These are phyloP conservation scores for Abrostola triplasia DNA, from an alignment of 2,888 invertebrate genomes.

Conservation along the genomic window DNA sequence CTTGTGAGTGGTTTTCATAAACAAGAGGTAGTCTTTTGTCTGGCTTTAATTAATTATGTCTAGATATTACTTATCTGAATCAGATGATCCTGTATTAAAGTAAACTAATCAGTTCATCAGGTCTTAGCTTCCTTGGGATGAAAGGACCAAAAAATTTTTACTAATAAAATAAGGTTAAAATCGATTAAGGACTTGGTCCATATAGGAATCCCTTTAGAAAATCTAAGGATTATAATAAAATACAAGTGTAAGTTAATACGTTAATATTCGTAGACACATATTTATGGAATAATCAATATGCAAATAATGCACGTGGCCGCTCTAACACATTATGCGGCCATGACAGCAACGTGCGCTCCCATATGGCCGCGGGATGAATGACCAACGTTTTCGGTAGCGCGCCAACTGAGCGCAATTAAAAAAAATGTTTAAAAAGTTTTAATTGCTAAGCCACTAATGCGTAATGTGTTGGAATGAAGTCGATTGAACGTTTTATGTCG, in stretches of 20 bases:
- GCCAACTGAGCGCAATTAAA: slow-evolving; percentile 71
- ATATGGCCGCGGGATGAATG: slow-evolving; percentile 85
- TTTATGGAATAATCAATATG: slow-evolving; percentile 51
- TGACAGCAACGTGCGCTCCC: slow-evolving; percentile 73
- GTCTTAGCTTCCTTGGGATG: too few relatives aligned
- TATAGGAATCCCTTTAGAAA: too few relatives aligned
- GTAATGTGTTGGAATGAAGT: slow-evolving; percentile 24
- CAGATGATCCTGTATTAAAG: too few relatives aligned
- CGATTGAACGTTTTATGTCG: slow-evolving; percentile 7
- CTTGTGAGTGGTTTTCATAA: too few relatives aligned
- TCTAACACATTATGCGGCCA: slow-evolving; percentile 62
- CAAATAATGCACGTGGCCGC: slow-evolving; percentile 76
- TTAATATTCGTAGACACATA: slow-evolving; percentile 40
- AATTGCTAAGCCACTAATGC: slow-evolving; percentile 30
- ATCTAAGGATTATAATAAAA: too few relatives aligned
- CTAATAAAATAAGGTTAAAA: too few relatives aligned
- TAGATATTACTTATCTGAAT: too few relatives aligned
- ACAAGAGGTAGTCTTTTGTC: too few relatives aligned
- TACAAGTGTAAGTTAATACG: slow-evolving; percentile 1
- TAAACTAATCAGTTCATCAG: too few relatives aligned
- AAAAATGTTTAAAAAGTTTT: slow-evolving; percentile 51
- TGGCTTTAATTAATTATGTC: too few relatives aligned
- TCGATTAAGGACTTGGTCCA: too few relatives aligned
- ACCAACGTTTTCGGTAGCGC: slow-evolving; percentile 77
- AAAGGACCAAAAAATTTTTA: too few relatives aligned